Base-by-base conservation (phyloP, 2,113 vertebrate species). In the Pedetes capensis region DNA sequence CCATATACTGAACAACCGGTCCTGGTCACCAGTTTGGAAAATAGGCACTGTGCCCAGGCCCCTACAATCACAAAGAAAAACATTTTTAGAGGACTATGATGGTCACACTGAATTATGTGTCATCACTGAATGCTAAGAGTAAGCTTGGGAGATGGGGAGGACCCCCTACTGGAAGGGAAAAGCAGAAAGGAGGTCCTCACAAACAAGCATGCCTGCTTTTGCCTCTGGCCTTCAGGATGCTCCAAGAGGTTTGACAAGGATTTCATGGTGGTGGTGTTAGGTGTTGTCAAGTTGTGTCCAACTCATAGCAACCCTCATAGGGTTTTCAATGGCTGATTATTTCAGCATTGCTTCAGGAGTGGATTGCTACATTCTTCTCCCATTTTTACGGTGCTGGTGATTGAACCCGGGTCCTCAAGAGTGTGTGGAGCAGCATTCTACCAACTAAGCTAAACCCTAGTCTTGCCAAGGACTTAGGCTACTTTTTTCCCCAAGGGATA, bases 1-100 rank as follows among this genome's bases (percentile, higher is more conserved):
- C 42, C 69, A 83, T n/a, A 72, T 74, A 82, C 68, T 61, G 72
- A 96, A 66, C 91, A 81, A 94, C 89, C 78, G 78, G 85, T 64
- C 72, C 49, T 63, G 61, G 47, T 89, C 14, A 3, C 42, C 76
- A 79, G 44, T 93, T 53, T 87, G 92, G 96, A 91, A 93, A 96
- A 59, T 11, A 92, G 96, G 96, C 34, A 0, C 44, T n/a, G 39
- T 81, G 96, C 84, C 95, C 91, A 79, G 88, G 63, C 76, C 72
- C 91, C 79, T 55, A 81, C 29, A 47, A 55, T 75, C 76, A 18
- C 66, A 63, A 72, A 93, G 79, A 32, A 84, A 74, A 89, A 76
- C n/a, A n/a, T 44, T 82, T 55, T 61, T 51, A 74, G 84, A 64
- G 61, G 37, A 75, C 69, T 8, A 0, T 23, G 47, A 83, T 1